Conservation (phyloP, 2,113 vertebrate species). For the Mesocricetus auratus region DNA sequence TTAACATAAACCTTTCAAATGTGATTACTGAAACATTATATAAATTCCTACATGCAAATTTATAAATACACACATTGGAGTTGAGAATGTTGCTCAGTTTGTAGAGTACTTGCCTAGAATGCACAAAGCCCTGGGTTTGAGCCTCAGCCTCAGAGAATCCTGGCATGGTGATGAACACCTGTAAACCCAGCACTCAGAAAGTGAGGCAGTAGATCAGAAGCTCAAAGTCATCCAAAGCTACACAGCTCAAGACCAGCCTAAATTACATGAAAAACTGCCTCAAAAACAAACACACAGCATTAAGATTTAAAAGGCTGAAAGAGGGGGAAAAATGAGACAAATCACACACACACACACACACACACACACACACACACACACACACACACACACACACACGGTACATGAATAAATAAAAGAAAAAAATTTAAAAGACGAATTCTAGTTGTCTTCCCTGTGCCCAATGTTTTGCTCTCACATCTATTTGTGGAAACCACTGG, state of each 20-base stretch:
- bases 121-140: neutral
- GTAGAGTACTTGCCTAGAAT: neutral
- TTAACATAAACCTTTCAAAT: neutral
- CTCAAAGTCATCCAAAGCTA: neutral
- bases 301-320: neutral
- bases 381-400: too few relatives aligned
- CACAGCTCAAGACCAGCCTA: neutral
- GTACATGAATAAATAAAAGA: neutral
- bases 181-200: too few relatives aligned
- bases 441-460: neutral
- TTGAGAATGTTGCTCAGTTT: neutral
- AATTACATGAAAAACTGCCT: too few relatives aligned
- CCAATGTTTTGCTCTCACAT: neutral
- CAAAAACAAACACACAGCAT: neutral
- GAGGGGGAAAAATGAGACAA: neutral
- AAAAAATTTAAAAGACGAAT: neutral
- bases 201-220: too few relatives aligned
- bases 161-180: neutral
- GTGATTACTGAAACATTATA: neutral
- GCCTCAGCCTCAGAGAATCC: too few relatives aligned
- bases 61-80: neutral
- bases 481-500: neutral
- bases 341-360: neutral
- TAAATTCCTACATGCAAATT: neutral
- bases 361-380: neutral